These are phyloP conservation scores for Netelia virgata DNA, from an alignment of 2,888 invertebrate species.

Conservation along the genomic window DNA sequence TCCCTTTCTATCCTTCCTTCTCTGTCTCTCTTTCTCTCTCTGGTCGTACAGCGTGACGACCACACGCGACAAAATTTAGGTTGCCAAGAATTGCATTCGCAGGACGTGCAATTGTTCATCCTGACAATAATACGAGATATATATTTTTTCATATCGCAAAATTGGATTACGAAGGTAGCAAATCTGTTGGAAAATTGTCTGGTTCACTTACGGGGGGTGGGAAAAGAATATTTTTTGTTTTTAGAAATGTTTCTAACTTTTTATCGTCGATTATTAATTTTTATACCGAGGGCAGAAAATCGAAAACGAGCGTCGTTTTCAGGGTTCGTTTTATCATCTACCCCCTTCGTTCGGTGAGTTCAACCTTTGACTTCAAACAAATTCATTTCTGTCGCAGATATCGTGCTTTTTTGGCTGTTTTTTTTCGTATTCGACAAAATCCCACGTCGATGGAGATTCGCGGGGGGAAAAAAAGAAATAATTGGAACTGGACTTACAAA, in stretches of 20 bases:
- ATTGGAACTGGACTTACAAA: constrained; percentile 33
- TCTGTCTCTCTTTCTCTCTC: constrained; percentile 19
- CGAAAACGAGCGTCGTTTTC: constrained; percentile 8
- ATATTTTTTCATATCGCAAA: too few relatives aligned
- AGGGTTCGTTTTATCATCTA: neutral
- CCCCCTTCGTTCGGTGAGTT: constrained; percentile 26
- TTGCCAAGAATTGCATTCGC: constrained; percentile 12
- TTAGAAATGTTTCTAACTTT: too few relatives aligned
- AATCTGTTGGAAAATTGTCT: neutral
- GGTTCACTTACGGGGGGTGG: neutral
- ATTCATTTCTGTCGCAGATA: constrained; percentile 43
- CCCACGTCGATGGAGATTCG: constrained; percentile 36
- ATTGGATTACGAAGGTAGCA: neutral
- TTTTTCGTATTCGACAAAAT: constrained; percentile 6
- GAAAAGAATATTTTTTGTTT: neutral
- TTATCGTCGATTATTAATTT: too few relatives aligned
- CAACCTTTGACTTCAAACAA: constrained; percentile 57
- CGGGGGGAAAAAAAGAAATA: constrained; percentile 23
- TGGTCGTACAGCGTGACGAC: constrained; percentile 10
- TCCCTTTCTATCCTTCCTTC: constrained; percentile 7
- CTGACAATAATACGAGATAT: too few relatives aligned
- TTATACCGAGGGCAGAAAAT: neutral
- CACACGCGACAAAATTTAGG: constrained; percentile 35
- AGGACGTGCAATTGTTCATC: too few relatives aligned
- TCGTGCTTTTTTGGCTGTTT: neutral